phyloP scores from a whole-genome alignment of 2,797 vertebrate species.

The Florisuga fusca region DNA sequence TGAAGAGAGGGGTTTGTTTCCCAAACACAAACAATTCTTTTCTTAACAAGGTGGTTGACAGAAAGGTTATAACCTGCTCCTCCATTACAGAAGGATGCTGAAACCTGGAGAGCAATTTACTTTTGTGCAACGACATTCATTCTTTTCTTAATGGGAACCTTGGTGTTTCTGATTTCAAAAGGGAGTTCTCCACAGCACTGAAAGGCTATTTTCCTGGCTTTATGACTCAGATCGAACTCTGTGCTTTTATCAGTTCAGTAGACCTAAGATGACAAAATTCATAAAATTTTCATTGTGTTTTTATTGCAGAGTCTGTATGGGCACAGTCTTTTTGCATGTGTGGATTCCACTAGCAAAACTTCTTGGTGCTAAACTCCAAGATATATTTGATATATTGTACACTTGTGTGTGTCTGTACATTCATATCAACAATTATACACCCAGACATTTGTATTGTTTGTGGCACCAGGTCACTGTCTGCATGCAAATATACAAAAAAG shows the following conservation, averaged over 20 bases:
- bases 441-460: not conserved
- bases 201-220: constrained; percentile 47
- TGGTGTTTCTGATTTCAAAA: constrained; percentile 43
- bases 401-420: not conserved
- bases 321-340: not conserved
- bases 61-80: not conserved
- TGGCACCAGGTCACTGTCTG: not conserved
- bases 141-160: constrained; percentile 23
- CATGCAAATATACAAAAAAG: not conserved
- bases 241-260: constrained; percentile 35
- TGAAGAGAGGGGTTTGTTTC: not conserved
- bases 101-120: constrained; percentile 22
- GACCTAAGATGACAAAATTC: constrained; percentile 51
- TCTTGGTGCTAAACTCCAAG: not conserved
- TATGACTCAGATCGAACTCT: constrained; percentile 54
- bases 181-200: constrained; percentile 7
- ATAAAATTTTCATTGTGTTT: constrained; percentile 59
- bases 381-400: not conserved
- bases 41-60: constrained; percentile 17
- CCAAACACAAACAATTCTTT: not conserved
- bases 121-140: constrained; percentile 1
- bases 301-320: not conserved
- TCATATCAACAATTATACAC: not conserved
- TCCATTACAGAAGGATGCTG: constrained; percentile 3
- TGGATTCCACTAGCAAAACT: not conserved